Evolutionary conservation across 2,797 vertebrate species (phyloP).

Genomic region (Eulemur mongoz): DNA sequence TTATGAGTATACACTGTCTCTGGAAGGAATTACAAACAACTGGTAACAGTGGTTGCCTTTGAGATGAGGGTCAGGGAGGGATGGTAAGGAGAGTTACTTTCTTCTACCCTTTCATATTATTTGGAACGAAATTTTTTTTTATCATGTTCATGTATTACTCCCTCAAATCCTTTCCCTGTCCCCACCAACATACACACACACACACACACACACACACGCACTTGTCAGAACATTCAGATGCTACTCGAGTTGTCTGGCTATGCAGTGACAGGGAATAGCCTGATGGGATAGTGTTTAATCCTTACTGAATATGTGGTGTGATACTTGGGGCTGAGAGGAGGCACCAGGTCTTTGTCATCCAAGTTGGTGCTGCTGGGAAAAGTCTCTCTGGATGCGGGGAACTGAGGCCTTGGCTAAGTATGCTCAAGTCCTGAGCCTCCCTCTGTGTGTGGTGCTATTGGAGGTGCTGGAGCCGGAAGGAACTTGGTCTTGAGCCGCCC

Average conservation of each 20-base stretch:
- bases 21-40: neutral
- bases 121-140: neutral
- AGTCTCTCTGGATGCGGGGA: neutral
- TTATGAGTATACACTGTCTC: neutral
- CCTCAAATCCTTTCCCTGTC: neutral
- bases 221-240: neutral
- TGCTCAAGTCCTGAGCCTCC: neutral
- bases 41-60: neutral
- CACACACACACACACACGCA: neutral
- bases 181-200: neutral
- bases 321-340: neutral
- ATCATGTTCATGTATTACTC: neutral
- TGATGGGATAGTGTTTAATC: neutral
- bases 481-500: neutral
- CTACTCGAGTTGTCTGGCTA: neutral
- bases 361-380: neutral
- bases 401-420: neutral
- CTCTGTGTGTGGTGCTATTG: neutral
- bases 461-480: neutral
- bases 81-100: neutral
- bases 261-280: neutral
- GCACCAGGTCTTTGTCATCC: neutral
- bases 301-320: neutral
- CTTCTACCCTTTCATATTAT: neutral
- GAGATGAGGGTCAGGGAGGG: neutral